These are phyloP conservation scores for Cataglyphis livida DNA, from an alignment of 2,888 invertebrate species.

Conservation along the genomic window DNA sequence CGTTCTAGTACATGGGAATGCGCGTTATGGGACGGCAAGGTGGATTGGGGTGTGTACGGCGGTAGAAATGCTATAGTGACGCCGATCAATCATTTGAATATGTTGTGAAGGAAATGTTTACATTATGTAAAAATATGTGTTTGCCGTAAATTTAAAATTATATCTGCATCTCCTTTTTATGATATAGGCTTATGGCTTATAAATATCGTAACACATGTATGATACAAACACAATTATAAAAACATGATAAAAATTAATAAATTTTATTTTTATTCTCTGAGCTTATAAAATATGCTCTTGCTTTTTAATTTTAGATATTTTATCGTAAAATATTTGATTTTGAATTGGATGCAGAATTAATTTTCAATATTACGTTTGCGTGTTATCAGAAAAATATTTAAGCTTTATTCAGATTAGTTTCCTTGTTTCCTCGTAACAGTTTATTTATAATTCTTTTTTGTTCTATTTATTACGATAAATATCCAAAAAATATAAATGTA, in stretches of 20 bases:
- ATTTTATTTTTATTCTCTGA: background rate
- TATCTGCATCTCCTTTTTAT: background rate
- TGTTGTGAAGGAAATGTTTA: constrained; percentile 17
- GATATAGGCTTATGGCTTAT: background rate
- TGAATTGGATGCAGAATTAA: background rate
- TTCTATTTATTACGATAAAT: background rate
- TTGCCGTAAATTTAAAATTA: constrained; percentile 23
- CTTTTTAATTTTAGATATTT: background rate
- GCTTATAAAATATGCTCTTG: background rate
- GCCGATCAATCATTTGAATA: constrained; percentile 26
- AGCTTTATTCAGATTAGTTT: background rate
- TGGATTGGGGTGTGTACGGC: background rate
- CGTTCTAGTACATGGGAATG: constrained; percentile 12
- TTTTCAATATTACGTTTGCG: background rate
- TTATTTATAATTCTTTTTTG: background rate
- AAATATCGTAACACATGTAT: background rate
- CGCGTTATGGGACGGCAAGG: constrained; percentile 10
- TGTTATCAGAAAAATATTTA: background rate
- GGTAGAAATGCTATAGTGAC: constrained; percentile 1
- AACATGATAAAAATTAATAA: background rate
- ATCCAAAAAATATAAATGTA: background rate
- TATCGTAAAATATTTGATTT: background rate
- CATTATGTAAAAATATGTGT: constrained; percentile 11
- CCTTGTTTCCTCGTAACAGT: background rate
- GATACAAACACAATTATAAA: background rate